Evolutionary conservation across 2,797 vertebrate genomes (phyloP).

Genomic region (Pelochelys cantorii): DNA sequence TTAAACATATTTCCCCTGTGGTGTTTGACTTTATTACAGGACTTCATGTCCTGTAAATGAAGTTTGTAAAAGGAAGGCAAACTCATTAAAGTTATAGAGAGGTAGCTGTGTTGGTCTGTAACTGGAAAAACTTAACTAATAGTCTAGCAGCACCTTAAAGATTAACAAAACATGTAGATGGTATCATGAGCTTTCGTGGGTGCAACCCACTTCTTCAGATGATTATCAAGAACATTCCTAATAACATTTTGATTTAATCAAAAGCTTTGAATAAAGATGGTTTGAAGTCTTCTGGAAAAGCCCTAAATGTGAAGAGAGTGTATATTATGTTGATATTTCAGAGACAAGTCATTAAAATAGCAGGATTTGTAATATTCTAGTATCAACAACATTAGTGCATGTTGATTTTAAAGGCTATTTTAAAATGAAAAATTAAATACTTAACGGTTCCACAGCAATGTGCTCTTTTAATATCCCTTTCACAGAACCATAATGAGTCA

Average conservation of each 20-base stretch:
- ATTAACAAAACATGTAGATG: no score
- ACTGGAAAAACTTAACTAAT: no score
- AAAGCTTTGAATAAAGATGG: conserved; percentile 15
- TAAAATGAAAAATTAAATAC: neutral
- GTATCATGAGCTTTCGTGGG: no score
- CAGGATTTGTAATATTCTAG: neutral
- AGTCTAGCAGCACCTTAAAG: no score
- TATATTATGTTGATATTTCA: neutral
- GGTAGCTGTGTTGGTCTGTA: no score
- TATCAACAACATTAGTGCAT: neutral
- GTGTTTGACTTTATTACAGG: neutral
- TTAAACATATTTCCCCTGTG: neutral
- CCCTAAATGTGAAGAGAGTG: neutral
- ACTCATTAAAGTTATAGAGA: neutral
- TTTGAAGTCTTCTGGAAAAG: conserved; percentile 16
- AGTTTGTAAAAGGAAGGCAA: neutral
- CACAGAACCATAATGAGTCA: neutral
- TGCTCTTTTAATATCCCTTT: neutral
- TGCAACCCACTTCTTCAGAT: accelerated
- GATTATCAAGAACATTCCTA: neutral
- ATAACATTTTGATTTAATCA: conserved; percentile 13
- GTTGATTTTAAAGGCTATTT: conserved; percentile 16
- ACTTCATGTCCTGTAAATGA: neutral
- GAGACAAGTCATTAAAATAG: neutral
- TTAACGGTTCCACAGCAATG: conserved; percentile 12